Base-by-base conservation (phyloP, 2,888 invertebrate genomes). In the Pollenia amentaria region DNA sequence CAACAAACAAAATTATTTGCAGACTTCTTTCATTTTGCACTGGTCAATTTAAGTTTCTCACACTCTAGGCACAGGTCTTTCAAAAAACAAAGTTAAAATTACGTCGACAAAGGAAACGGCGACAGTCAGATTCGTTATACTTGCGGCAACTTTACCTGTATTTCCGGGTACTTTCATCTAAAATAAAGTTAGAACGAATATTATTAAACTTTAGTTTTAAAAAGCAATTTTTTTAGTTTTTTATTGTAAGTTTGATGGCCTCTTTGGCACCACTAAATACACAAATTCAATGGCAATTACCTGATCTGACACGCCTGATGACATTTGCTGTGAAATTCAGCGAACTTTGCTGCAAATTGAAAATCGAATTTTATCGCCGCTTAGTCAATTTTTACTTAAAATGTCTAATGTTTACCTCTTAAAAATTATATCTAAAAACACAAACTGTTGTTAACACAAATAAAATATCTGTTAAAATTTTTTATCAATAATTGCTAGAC, bases 291-390 rank as follows among this genome's bases (percentile, higher is more conserved):
- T 88, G 88, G 89, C 88, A 90, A 90, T 94, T 96, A 97, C 97
- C 97, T 97, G 97, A 95, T 97, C 97, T 95, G 96, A 96, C 96
- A 97, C 96, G 96, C 96, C 96, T 96, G 97, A 96, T 96, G 96
- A 97, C 97, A 97, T 97, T 96, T 96, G 96, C 96, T 90, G 90
- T 90, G 89, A 79, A 90, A 89, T 90, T 90, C 90, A 89, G 89
- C 88, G 89, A 89, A 89, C 90, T 90, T 91, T 90, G 89, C 90
- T 91, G 89, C 81, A 89, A 89, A 88, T 78, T 75, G 46, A 79
- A 87, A 84, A 87, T 67, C 69, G 73, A 60, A 84, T 82, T 72
- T 82, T 82, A 80, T 67, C 65, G 80, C 67, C 70, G 70, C 76
- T 77, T 67, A 70, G 69, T 18, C 16, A 48, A 64, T 48, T 57